phyloP scores from a whole-genome alignment of 2,888 invertebrate genomes.

The Nebria salina region DNA sequence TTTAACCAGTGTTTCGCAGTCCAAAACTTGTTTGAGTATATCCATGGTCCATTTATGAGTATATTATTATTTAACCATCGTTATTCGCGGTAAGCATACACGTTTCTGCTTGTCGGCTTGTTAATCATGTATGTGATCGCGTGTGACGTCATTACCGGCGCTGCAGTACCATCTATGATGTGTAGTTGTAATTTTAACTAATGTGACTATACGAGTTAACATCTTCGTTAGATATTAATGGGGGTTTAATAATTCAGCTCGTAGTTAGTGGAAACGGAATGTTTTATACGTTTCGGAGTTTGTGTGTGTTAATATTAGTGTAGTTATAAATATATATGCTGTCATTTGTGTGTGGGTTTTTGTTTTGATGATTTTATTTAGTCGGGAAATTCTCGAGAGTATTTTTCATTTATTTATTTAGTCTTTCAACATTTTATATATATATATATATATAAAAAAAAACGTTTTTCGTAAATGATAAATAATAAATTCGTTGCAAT shows the following conservation, averaged over 20 bases:
- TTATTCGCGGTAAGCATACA: not conserved
- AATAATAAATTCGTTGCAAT: no score
- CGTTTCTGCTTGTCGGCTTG: not conserved
- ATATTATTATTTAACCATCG: not conserved
- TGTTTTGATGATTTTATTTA: not conserved
- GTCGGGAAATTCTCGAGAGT: not conserved
- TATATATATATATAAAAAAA: no score
- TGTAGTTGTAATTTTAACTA: not conserved
- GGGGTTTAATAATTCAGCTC: not conserved
- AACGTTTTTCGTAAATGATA: no score
- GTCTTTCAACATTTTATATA: no score
- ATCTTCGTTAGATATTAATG: not conserved
- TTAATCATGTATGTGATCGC: not conserved
- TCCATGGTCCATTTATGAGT: not conserved
- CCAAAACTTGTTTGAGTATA: not conserved
- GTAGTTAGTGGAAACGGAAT: not conserved
- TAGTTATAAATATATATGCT: not conserved
- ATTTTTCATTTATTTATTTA: not conserved
- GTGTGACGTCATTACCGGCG: not conserved
- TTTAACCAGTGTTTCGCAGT: not conserved
- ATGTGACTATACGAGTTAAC: not conserved
- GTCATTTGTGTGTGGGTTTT: not conserved
- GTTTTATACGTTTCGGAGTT: not conserved
- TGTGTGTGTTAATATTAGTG: constrained; percentile 1
- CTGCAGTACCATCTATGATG: not conserved